Percentiles rank a stretch among this genome's conserved stretches.
phyloP scores from a whole-genome alignment of 2,888 invertebrate genomes.

The Eledona agricola region DNA sequence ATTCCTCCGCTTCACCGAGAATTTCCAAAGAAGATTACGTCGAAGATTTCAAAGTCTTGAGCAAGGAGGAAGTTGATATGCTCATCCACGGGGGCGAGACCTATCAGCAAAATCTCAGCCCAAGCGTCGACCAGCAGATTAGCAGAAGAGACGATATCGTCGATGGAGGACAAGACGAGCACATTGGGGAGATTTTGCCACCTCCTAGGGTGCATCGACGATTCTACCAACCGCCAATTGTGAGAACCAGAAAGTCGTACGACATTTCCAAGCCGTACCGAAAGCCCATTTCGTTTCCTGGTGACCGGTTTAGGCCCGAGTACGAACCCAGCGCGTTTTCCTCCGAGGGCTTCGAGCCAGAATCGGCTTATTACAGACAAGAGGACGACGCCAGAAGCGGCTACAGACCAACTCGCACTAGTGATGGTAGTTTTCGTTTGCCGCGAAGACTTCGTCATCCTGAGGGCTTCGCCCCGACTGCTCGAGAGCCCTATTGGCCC shows the following conservation, averaged over 20 bases:
- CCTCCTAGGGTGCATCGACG: conserved; percentile 18
- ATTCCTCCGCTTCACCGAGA: conserved; percentile 40
- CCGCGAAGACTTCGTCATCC: conserved; percentile 47
- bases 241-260: conserved; percentile 45
- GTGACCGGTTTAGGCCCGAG: conserved; percentile 49
- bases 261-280: conserved; percentile 37
- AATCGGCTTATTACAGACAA: conserved; percentile 28
- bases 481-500: conserved; percentile 51
- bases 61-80: conserved; percentile 52
- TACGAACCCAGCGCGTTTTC: conserved; percentile 47
- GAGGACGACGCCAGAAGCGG: too few species aligned
- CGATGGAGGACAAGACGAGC: conserved; percentile 52
- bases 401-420: too few species aligned
- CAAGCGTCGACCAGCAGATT: conserved; percentile 13
- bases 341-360: conserved; percentile 43
- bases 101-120: conserved; percentile 47
- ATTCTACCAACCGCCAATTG: conserved; percentile 19
- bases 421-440: conserved; percentile 44
- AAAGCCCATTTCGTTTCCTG: conserved; percentile 45
- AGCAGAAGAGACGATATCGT: conserved; percentile 45
- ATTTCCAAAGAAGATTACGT: conserved; percentile 56
- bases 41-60: conserved; percentile 48
- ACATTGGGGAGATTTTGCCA: conserved; percentile 61
- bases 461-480: conserved; percentile 44
- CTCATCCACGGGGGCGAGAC: conserved; percentile 48